Conservation (phyloP, 1,140 invertebrate genomes). For the Vanessa tameamea region DNA sequence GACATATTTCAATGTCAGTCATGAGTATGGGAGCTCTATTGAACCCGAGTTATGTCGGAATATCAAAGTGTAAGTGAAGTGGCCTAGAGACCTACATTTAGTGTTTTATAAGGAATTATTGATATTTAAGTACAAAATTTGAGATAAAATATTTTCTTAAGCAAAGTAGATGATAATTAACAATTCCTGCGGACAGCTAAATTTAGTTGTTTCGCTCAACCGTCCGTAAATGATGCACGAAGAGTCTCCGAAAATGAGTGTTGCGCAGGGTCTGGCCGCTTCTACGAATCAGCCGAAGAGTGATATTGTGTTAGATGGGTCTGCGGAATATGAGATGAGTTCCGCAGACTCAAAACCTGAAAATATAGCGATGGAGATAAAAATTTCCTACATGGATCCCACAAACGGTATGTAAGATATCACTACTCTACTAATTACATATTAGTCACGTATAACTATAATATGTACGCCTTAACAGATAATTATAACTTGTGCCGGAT, state of each 20-base stretch:
- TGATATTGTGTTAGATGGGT: conserved; percentile 63
- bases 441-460: conserved; percentile 29
- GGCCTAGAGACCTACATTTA: conserved; percentile 80
- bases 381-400: conserved; percentile 71
- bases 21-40: conserved; percentile 77
- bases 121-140: conserved; percentile 60
- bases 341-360: conserved; percentile 64
- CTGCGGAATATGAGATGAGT: conserved; percentile 62
- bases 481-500: conserved; percentile 32
- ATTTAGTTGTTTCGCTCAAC: conserved; percentile 61
- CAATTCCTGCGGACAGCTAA: conserved; percentile 51
- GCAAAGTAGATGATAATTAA: conserved; percentile 54
- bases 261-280: conserved; percentile 72
- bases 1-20: conserved; percentile 80
- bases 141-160: conserved; percentile 55
- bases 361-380: conserved; percentile 65
- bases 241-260: conserved; percentile 79
- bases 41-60: conserved; percentile 77
- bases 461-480: conserved; percentile 23
- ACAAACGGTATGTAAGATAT: conserved; percentile 60
- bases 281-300: conserved; percentile 73
- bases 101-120: conserved; percentile 69
- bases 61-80: conserved; percentile 80
- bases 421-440: conserved; percentile 27
- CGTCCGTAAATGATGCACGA: conserved; percentile 73